Conservation (phyloP, 2,113 vertebrate species). For the Cheirogaleus medius region DNA sequence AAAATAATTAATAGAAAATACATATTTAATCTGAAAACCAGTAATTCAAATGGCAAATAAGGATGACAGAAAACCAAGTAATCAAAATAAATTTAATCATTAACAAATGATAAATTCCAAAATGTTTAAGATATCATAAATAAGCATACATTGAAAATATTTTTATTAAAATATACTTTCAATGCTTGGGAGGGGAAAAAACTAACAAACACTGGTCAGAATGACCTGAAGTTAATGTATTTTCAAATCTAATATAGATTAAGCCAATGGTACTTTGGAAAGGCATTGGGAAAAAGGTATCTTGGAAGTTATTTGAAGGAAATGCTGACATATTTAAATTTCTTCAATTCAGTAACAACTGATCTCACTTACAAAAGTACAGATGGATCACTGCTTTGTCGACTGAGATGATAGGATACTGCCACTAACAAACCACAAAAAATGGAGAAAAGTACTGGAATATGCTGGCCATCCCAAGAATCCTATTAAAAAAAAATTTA, state of each 20-base stretch:
- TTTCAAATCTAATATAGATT: background rate
- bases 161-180: constrained; percentile 21
- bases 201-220: background rate
- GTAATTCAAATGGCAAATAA: constrained; percentile 23
- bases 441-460: constrained; percentile 97
- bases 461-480: constrained; percentile 98
- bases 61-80: constrained; percentile 6
- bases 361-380: constrained; percentile 94
- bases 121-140: constrained; percentile 6
- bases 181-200: background rate
- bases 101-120: constrained; percentile 33
- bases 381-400: constrained; percentile 97
- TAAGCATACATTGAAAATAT: background rate
- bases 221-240: background rate
- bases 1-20: constrained; percentile 41
- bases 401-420: constrained; percentile 97
- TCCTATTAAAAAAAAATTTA: constrained; percentile 86
- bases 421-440: constrained; percentile 98
- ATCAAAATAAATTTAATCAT: constrained; percentile 27
- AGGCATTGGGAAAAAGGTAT: background rate
- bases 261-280: background rate
- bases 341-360: background rate
- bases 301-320: background rate
- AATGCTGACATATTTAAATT: constrained; percentile 13
- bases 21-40: background rate